Percentiles rank a stretch among this genome's conserved stretches.
These are phyloP conservation scores for Pseudococcus viburni DNA, from an alignment of 2,888 invertebrate species.

Conservation along the genomic window DNA sequence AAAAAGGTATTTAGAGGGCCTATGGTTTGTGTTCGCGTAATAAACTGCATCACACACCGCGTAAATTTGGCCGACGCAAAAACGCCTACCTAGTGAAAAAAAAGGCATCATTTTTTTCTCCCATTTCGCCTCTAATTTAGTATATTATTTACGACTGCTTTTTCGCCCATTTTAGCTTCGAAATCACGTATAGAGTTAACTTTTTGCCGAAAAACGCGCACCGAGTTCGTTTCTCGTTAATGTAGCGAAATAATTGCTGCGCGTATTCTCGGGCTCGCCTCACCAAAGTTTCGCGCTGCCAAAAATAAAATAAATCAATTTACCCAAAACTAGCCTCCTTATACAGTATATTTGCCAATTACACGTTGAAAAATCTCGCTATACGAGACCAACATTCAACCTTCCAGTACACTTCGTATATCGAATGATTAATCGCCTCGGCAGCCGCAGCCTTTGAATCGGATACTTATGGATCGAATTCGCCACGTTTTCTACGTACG, in stretches of 20 bases:
- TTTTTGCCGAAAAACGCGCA: neutral
- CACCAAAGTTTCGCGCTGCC: neutral
- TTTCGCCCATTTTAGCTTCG: constrained; percentile 23
- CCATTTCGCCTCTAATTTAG: constrained; percentile 23
- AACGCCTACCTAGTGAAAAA: neutral
- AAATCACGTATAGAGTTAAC: constrained; percentile 34
- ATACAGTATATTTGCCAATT: constrained; percentile 10
- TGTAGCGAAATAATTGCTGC: constrained; percentile 30
- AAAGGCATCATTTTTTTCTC: constrained; percentile 14
- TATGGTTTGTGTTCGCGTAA: neutral
- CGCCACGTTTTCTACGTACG: too few relatives aligned
- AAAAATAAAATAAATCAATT: constrained; percentile 43
- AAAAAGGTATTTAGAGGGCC: constrained; percentile 23
- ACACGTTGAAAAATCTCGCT: neutral
- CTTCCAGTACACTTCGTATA: neutral
- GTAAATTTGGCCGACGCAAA: neutral
- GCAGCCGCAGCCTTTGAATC: neutral
- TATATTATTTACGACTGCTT: constrained; percentile 34
- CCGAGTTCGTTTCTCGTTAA: neutral
- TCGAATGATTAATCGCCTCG: neutral
- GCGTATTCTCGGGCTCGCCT: constrained; percentile 15
- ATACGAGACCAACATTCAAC: neutral
- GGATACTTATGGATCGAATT: constrained; percentile 5
- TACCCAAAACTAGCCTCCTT: constrained; percentile 2
- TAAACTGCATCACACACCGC: neutral